Conservation (phyloP, 1,140 invertebrate genomes). For the Drosophila prosaltans region DNA sequence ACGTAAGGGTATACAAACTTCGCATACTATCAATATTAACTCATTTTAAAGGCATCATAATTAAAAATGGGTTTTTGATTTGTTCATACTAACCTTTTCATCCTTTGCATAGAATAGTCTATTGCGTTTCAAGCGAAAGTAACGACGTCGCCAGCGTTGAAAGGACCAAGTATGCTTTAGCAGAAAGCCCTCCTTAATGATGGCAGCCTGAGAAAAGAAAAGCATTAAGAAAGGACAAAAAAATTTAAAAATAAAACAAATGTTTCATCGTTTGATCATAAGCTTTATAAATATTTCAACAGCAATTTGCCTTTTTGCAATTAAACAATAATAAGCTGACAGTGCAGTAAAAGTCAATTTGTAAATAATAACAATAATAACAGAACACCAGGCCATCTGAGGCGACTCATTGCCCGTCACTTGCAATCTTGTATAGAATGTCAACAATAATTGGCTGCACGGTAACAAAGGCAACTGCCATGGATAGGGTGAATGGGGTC, state of each 20-base stretch:
- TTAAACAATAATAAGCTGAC: constrained; percentile 51
- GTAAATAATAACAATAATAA: constrained; percentile 35
- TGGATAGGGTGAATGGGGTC: background rate
- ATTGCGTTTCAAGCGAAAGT: constrained; percentile 91
- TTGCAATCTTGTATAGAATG: constrained; percentile 54
- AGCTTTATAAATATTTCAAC: constrained; percentile 6
- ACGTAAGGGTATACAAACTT: no score
- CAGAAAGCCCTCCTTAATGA: constrained; percentile 92
- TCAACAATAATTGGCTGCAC: constrained; percentile 72
- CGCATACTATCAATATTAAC: background rate
- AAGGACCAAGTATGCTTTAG: constrained; percentile 93
- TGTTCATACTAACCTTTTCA: constrained; percentile 87
- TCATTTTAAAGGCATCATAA: background rate
- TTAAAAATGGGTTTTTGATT: constrained; percentile 7
- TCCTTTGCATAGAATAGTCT: constrained; percentile 93
- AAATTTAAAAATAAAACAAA: constrained; percentile 29
- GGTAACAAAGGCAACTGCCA: constrained; percentile 54
- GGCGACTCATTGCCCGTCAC: constrained; percentile 39
- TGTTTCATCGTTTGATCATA: constrained; percentile 13
- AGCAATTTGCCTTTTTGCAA: constrained; percentile 30
- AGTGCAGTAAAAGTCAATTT: constrained; percentile 34
- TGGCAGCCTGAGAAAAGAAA: constrained; percentile 83
- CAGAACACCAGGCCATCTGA: constrained; percentile 15
- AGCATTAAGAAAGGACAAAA: background rate
- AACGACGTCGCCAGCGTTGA: constrained; percentile 92